Evolutionary conservation across 2,888 invertebrate genomes (phyloP), one percentile per base, ranked within the genome.

Genomic region (Netelia melanura): DNA sequence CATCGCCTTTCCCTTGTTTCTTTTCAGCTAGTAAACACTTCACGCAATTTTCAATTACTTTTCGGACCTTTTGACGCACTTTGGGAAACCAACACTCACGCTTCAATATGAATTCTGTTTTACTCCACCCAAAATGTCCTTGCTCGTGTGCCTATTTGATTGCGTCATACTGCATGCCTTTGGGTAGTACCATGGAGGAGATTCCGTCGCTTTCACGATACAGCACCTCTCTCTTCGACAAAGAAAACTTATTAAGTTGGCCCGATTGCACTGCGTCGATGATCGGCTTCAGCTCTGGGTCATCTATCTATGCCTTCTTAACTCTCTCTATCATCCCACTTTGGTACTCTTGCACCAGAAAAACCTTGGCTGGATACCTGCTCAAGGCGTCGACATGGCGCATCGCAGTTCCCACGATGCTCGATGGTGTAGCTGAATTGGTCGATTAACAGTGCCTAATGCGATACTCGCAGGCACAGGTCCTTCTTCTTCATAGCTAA

Each of bases 1-100:
- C 89, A 84, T 91, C 90, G 23, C 81, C 44, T 71, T 90, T 91
- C 2, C 90, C 89, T n/a, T 62, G 58, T 84, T 90, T 90, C 38
- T 72, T 81, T 38, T 86, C 86, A 1, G 80, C 83, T 43, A 91
- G 80, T 30, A 91, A 88, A 70, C 90, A 91, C 1, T 72, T 30
- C 11, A 90, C 65, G 70, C 91, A 91, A 58, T 74, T 86, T 0
- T 44, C 9, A 3, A 86, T 58, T 0, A 81, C 17, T 30, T 81
- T 76, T 30, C 84, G 44, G 1, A 84, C 56, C 14, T 82, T 85
- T 9, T 56, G 38, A 3, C 68, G 48, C 77, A 86, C 81, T 23
- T 70, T 56, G 10, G 62, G 61, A 52, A 86, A 71, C 83, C 84
- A 87, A 58, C 56, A 87, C 9, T 87, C 77, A 30, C 56, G 17